Evolutionary conservation across 2,888 invertebrate species (phyloP).

Genomic region (Masnerella sp.): DNA sequence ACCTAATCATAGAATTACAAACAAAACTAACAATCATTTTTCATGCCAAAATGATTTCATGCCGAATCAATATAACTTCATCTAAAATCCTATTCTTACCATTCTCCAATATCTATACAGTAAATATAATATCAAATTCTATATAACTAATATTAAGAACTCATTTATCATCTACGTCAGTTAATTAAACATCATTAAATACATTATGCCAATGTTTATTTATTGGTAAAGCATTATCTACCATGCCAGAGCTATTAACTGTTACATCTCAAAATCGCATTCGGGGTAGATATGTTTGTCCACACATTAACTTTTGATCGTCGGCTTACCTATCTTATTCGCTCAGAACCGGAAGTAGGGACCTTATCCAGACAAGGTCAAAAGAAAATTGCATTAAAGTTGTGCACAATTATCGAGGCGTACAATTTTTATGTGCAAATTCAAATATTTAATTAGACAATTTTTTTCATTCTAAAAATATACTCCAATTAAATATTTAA

Average conservation of each 20-base stretch:
- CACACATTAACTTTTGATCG: conserved; percentile 53
- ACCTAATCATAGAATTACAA: no score
- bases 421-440: conserved; percentile 53
- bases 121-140: no score
- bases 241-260: conserved; percentile 25
- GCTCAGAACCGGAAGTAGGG: conserved; percentile 89
- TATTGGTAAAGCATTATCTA: conserved; percentile 29
- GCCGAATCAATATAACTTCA: no score
- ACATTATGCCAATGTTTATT: no score
- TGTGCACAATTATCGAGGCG: conserved; percentile 57
- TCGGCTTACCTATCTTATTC: conserved; percentile 82
- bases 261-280: conserved; percentile 23
- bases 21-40: no score
- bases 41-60: no score
- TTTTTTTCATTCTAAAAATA: conserved; percentile 19
- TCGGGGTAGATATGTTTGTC: conserved; percentile 31
- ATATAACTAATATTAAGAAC: no score
- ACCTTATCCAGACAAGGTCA: conserved; percentile 79
- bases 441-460: conserved; percentile 6
- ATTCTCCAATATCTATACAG: no score
- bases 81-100: no score
- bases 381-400: conserved; percentile 71
- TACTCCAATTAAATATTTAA: no score
- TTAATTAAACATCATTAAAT: no score
- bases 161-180: no score